Evolutionary conservation across 1,140 invertebrate species (phyloP).

Genomic region (Steinernema khuongi): DNA sequence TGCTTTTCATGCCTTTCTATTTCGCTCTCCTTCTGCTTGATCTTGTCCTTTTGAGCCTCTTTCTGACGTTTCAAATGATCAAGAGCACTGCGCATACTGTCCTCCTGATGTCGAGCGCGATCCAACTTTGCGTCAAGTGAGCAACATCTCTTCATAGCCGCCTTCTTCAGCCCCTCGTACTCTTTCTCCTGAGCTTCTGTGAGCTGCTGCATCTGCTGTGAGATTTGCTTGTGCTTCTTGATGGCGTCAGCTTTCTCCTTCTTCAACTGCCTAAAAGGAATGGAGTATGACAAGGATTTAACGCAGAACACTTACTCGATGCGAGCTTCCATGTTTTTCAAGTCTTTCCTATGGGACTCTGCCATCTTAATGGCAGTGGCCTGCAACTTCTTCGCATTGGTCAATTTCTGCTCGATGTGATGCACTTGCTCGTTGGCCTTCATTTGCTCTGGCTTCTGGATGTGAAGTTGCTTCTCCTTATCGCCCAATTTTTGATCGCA

Average conservation of each 20-base stretch:
- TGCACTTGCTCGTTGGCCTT: slow-evolving; percentile 91
- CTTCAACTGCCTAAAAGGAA: neutral
- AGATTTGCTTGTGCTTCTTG: slow-evolving; percentile 61
- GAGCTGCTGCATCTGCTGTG: slow-evolving; percentile 36
- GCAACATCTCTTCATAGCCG: slow-evolving; percentile 84
- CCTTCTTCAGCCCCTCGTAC: slow-evolving; percentile 90
- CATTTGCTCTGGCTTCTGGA: slow-evolving; percentile 89
- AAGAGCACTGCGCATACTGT: slow-evolving; percentile 86
- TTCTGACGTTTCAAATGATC: slow-evolving; percentile 89
- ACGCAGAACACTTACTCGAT: slow-evolving; percentile 25
- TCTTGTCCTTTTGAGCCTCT: slow-evolving; percentile 90
- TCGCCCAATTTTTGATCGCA: slow-evolving; percentile 87
- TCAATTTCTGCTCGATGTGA: slow-evolving; percentile 90
- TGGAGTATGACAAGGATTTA: neutral
- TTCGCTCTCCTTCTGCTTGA: slow-evolving; percentile 62
- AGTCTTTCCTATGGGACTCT: slow-evolving; percentile 28
- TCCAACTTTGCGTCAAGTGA: slow-evolving; percentile 84
- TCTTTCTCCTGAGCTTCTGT: slow-evolving; percentile 68
- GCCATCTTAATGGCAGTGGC: slow-evolving; percentile 40
- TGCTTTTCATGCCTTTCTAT: slow-evolving; percentile 25
- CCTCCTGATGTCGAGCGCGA: slow-evolving; percentile 91
- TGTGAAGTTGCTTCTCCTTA: slow-evolving; percentile 78
- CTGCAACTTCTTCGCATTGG: slow-evolving; percentile 68
- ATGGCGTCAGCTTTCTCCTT: slow-evolving; percentile 65
- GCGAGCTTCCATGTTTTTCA: slow-evolving; percentile 32